Percentiles rank a stretch among this genome's conserved stretches.
These are phyloP conservation scores for Trachymyrmex septentrionalis DNA, from an alignment of 1,140 invertebrate genomes.

Conservation along the genomic window DNA sequence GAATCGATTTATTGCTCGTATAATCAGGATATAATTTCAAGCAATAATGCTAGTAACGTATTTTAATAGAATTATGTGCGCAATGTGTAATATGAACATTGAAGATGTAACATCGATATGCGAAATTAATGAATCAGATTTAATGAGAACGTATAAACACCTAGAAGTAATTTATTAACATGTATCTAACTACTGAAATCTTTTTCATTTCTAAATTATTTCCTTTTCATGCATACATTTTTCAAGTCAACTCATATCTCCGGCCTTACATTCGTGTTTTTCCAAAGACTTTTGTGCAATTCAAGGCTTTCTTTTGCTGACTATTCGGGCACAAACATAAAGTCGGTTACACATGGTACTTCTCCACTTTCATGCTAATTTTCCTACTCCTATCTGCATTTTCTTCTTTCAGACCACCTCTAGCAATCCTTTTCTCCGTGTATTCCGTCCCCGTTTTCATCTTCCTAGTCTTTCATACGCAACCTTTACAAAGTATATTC, in stretches of 20 bases:
- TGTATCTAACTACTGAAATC: neutral
- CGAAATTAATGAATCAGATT: neutral
- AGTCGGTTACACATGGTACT: slow-evolving; percentile 57
- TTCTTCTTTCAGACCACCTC: slow-evolving; percentile 34
- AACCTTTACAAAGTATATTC: slow-evolving; percentile 39
- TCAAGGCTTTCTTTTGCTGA: slow-evolving; percentile 28
- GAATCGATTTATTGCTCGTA: slow-evolving; percentile 11
- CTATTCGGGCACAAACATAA: slow-evolving; percentile 44
- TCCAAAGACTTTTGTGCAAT: slow-evolving; percentile 49
- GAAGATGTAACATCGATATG: neutral
- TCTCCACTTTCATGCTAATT: slow-evolving; percentile 62
- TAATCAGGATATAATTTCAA: neutral
- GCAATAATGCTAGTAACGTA: neutral
- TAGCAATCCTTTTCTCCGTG: neutral
- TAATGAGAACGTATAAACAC: neutral
- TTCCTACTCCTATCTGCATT: slow-evolving; percentile 57
- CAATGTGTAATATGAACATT: neutral
- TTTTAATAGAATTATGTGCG: neutral
- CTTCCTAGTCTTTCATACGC: slow-evolving; percentile 47
- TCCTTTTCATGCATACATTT: slow-evolving; percentile 44
- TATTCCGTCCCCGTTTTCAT: slow-evolving; percentile 37
- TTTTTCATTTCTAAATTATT: slow-evolving; percentile 10
- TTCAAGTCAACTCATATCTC: slow-evolving; percentile 13
- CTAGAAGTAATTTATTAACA: neutral
- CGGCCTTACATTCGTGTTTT: neutral